phyloP scores from a whole-genome alignment of 2,797 vertebrate genomes.

The Diplodus sargus region DNA sequence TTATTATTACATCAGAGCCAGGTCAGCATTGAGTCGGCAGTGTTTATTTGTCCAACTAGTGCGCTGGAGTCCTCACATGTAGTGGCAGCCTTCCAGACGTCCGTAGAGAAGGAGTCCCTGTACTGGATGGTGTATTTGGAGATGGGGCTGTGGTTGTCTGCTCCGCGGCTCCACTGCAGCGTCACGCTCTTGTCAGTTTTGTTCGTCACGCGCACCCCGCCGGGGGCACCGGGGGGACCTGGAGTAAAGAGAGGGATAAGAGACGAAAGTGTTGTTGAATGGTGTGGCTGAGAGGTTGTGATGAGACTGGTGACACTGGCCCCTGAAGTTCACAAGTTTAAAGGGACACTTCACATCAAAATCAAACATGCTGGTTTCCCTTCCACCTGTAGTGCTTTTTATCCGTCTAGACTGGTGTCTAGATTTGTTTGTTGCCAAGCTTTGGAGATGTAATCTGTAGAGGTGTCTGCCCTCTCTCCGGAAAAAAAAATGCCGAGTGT shows the following conservation, averaged over 20 bases:
- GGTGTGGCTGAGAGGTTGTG: neutral
- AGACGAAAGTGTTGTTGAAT: constrained; percentile 19
- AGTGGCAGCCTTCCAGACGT: constrained; percentile 92
- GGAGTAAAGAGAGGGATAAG: constrained; percentile 5
- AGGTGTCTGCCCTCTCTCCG: no score
- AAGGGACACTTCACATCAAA: no score
- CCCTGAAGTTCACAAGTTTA: neutral
- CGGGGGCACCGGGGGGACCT: constrained; percentile 96
- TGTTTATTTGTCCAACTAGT: constrained; percentile 54
- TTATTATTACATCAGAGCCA: constrained; percentile 29
- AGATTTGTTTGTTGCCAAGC: no score
- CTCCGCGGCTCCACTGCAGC: constrained; percentile 94
- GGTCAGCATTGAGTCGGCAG: constrained; percentile 33
- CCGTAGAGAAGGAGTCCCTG: constrained; percentile 84
- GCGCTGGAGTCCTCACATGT: constrained; percentile 86
- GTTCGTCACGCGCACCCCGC: constrained; percentile 90
- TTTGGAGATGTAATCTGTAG: no score
- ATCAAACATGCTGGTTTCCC: no score
- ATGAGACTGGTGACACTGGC: constrained; percentile 9
- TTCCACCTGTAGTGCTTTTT: no score
- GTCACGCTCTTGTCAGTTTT: constrained; percentile 87
- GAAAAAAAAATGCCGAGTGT: no score
- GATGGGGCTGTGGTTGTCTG: constrained; percentile 97
- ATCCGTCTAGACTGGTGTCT: no score
- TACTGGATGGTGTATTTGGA: constrained; percentile 95